phyloP scores from a whole-genome alignment of 2,888 invertebrate species.

The Serripes groenlandicus region DNA sequence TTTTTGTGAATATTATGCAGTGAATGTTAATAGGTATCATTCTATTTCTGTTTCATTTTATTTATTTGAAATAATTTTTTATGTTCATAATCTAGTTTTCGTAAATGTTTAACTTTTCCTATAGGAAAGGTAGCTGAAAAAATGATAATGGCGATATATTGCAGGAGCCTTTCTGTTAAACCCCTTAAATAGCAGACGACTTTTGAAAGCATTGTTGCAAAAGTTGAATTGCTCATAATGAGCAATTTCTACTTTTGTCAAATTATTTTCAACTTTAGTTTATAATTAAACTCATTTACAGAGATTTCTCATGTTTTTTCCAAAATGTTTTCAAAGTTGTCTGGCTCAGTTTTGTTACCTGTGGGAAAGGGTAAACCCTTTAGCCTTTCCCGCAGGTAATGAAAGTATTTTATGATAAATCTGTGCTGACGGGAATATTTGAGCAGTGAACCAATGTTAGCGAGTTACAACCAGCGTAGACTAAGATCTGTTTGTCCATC shows the following conservation, averaged over 20 bases:
- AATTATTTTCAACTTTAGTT: not conserved
- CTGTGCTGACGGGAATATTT: too few species aligned
- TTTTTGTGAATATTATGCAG: slow-evolving; percentile 10
- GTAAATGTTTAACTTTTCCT: not conserved
- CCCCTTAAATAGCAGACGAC: not conserved
- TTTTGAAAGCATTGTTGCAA: not conserved
- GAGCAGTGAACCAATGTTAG: too few species aligned
- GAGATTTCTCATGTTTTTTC: not conserved
- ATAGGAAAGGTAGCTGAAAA: not conserved
- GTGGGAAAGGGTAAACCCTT: too few species aligned
- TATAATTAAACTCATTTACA: not conserved
- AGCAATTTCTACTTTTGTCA: not conserved
- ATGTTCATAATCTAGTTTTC: not conserved
- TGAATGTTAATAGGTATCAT: slow-evolving; percentile 20
- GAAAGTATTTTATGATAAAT: too few species aligned
- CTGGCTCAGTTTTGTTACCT: too few species aligned
- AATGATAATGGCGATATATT: not conserved
- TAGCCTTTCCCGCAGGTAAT: too few species aligned
- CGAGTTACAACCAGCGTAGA: too few species aligned
- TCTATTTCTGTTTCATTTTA: slow-evolving; percentile 7
- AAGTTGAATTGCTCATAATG: not conserved
- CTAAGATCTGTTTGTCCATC: too few species aligned
- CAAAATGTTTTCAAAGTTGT: not conserved
- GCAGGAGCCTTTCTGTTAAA: not conserved
- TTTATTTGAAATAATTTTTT: slow-evolving; percentile 2